phyloP scores from a whole-genome alignment of 2,113 vertebrate genomes.

The Lagenorhynchus albirostris region DNA sequence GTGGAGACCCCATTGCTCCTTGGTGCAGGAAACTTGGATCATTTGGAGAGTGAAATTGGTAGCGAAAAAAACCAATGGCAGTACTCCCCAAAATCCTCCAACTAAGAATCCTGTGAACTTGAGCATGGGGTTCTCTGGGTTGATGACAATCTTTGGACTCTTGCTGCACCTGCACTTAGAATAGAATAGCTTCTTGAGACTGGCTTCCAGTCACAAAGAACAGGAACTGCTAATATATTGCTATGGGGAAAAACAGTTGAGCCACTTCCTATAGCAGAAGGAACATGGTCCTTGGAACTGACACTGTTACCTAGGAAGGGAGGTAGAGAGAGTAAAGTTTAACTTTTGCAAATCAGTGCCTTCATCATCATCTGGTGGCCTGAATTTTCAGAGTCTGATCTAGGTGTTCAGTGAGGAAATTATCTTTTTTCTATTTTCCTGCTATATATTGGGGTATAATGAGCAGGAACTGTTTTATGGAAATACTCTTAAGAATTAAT shows the following conservation, averaged over 20 bases:
- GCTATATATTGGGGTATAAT: not conserved
- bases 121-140: not conserved
- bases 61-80: not conserved
- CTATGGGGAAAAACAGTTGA: not conserved
- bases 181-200: not conserved
- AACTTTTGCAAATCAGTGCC: not conserved
- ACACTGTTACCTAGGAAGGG: not conserved
- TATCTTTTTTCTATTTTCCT: not conserved
- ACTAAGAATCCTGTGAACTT: not conserved
- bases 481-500: slow-evolving; percentile 13
- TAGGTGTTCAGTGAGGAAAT: slow-evolving; percentile 2
- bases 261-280: not conserved
- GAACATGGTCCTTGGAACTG: not conserved
- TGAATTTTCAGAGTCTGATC: not conserved
- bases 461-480: not conserved
- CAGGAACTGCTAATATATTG: not conserved
- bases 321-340: not conserved
- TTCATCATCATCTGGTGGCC: not conserved
- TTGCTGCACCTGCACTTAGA: not conserved
- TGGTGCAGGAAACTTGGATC: not conserved
- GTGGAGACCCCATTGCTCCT: not conserved
- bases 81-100: not conserved
- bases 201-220: not conserved
- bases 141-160: not conserved
- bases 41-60: not conserved